A percentile compares a stretch with the other conserved stretches of the same genome.
phyloP scores from a whole-genome alignment of 2,113 vertebrate species.

The Lepus americanus region DNA sequence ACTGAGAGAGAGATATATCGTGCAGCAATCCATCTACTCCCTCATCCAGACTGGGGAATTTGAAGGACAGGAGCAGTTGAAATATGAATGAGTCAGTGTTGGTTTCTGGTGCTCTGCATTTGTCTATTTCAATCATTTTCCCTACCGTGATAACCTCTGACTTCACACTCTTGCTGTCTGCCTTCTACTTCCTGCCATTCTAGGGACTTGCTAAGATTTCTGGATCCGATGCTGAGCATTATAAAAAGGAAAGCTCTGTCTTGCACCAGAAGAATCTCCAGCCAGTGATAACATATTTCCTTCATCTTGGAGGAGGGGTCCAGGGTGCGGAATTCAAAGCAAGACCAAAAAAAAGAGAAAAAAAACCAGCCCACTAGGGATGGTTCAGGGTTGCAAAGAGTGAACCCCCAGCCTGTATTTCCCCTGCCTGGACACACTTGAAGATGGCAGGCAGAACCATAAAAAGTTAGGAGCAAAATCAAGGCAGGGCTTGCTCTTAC shows the following conservation, averaged over 20 bases:
- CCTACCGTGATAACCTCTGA: not conserved
- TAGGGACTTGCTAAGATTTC: conserved; percentile 36
- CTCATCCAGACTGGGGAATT: conserved; percentile 9
- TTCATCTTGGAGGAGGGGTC: not conserved
- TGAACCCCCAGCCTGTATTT: no score
- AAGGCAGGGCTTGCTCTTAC: not conserved
- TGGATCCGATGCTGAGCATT: not conserved
- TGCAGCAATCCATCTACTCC: conserved; percentile 14
- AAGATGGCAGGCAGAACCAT: conserved; percentile 7
- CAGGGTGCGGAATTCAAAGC: conserved; percentile 25
- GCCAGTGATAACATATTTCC: conserved; percentile 8
- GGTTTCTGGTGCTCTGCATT: conserved; percentile 24
- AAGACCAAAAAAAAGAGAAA: not conserved
- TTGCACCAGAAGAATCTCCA: not conserved
- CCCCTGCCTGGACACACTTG: not conserved
- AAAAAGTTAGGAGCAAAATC: not conserved
- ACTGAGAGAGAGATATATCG: not conserved
- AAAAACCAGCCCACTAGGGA: not conserved
- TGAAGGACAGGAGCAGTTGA: conserved; percentile 28
- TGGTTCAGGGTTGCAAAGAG: not conserved
- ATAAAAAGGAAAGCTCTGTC: not conserved
- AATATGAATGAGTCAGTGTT: conserved; percentile 24
- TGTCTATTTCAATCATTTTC: conserved; percentile 28
- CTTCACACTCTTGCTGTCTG: not conserved
- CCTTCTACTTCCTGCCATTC: conserved; percentile 29